These are phyloP conservation scores for Lamellibrachia columna DNA, from an alignment of 2,888 invertebrate genomes.

Conservation along the genomic window DNA sequence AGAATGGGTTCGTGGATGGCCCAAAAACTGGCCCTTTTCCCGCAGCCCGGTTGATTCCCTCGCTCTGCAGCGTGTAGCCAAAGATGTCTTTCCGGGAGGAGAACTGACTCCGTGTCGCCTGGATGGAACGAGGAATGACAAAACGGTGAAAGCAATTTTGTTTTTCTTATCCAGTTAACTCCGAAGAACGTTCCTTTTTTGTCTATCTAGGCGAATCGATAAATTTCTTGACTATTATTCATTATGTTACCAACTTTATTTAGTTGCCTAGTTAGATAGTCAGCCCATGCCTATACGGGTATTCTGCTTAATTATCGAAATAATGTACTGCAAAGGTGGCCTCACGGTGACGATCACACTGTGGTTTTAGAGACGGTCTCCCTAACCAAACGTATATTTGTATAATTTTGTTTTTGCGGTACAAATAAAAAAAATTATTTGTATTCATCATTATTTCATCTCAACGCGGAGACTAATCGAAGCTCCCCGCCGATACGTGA, in stretches of 20 bases:
- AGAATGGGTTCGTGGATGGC: constrained; percentile 19
- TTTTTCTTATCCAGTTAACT: too few relatives aligned
- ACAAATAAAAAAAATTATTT: too few relatives aligned
- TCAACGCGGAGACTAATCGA: too few relatives aligned
- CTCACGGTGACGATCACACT: too few relatives aligned
- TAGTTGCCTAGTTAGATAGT: background rate
- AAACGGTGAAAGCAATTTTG: background rate
- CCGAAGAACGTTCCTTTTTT: too few relatives aligned
- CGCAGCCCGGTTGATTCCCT: constrained; percentile 29
- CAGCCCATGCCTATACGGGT: too few relatives aligned
- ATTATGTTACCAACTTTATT: background rate
- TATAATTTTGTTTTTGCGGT: too few relatives aligned
- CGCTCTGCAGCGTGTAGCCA: constrained; percentile 42
- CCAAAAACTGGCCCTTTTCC: background rate
- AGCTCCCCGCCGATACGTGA: too few relatives aligned
- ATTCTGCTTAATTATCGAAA: background rate
- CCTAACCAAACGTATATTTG: too few relatives aligned
- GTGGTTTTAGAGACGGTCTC: too few relatives aligned
- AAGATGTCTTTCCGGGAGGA: constrained; percentile 41
- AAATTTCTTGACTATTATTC: background rate
- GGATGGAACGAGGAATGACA: background rate
- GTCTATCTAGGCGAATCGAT: background rate
- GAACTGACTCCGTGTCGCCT: constrained; percentile 46
- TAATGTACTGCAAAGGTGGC: too few relatives aligned
- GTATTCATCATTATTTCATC: too few relatives aligned